Evolutionary conservation across 2,888 invertebrate species (phyloP).

Genomic region (Ceriagrion tenellum): DNA sequence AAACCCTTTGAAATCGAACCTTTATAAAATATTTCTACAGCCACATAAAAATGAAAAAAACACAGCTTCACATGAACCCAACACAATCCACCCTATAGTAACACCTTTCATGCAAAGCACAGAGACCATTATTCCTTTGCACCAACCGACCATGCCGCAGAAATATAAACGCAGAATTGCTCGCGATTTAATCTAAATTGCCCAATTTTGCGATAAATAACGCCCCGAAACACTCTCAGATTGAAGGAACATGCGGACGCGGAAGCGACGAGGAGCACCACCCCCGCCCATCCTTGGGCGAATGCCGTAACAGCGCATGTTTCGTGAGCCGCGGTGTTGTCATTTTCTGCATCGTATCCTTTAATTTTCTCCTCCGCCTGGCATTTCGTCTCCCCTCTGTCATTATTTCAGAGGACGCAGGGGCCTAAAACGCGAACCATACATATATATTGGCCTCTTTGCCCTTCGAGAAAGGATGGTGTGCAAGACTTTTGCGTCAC

Average conservation of each 20-base stretch:
- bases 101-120: not conserved
- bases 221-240: not conserved
- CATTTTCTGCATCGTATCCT: not conserved
- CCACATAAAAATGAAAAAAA: too few relatives aligned
- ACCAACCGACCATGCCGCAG: not conserved
- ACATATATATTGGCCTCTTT: too few relatives aligned
- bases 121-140: not conserved
- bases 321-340: not conserved
- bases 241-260: not conserved
- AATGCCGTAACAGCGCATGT: not conserved
- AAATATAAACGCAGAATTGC: not conserved
- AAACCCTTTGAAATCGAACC: too few relatives aligned
- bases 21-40: too few relatives aligned
- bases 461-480: too few relatives aligned
- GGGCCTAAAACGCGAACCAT: too few relatives aligned
- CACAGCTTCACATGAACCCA: too few relatives aligned
- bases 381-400: not conserved
- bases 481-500: too few relatives aligned
- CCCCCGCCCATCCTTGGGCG: not conserved
- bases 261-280: not conserved
- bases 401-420: too few relatives aligned
- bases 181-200: not conserved
- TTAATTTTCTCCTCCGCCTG: not conserved
- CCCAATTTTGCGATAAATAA: not conserved
- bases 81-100: not conserved